Percentiles rank a stretch among this genome's conserved stretches.
Evolutionary conservation across 2,888 invertebrate genomes (phyloP).

Genomic region (Brenthis ino): DNA sequence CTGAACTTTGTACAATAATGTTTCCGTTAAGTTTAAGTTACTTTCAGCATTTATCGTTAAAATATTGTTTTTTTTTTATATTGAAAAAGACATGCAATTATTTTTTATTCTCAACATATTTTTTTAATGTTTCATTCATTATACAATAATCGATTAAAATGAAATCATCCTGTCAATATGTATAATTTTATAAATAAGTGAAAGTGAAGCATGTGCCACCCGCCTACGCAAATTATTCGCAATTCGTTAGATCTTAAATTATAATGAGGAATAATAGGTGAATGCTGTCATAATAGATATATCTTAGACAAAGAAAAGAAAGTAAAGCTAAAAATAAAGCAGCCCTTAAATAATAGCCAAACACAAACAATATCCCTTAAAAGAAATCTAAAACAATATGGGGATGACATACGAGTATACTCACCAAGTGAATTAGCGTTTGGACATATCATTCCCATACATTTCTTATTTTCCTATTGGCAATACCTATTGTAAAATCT

Average conservation of each 20-base stretch:
- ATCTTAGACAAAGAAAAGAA: conserved; percentile 32
- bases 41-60: too few species aligned
- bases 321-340: not conserved
- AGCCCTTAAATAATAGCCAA: too few species aligned
- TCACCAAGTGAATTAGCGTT: too few species aligned
- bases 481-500: too few species aligned
- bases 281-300: conserved; percentile 46
- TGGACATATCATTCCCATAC: too few species aligned
- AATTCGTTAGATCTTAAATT: conserved; percentile 53
- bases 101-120: not conserved
- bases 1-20: too few species aligned
- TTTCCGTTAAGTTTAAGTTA: too few species aligned
- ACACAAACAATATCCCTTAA: too few species aligned
- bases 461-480: too few species aligned
- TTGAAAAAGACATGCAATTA: not conserved
- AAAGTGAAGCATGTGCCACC: conserved; percentile 18
- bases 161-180: conserved; percentile 11
- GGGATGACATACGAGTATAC: too few species aligned
- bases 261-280: conserved; percentile 53
- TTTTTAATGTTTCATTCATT: conserved; percentile 1
- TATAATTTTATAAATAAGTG: conserved; percentile 16
- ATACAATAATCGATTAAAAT: conserved; percentile 12
- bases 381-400: too few species aligned
- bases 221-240: conserved; percentile 38
- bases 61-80: too few species aligned